These are phyloP conservation scores for Neelides sp. DNA, from an alignment of 1,140 invertebrate genomes.

Conservation along the genomic window DNA sequence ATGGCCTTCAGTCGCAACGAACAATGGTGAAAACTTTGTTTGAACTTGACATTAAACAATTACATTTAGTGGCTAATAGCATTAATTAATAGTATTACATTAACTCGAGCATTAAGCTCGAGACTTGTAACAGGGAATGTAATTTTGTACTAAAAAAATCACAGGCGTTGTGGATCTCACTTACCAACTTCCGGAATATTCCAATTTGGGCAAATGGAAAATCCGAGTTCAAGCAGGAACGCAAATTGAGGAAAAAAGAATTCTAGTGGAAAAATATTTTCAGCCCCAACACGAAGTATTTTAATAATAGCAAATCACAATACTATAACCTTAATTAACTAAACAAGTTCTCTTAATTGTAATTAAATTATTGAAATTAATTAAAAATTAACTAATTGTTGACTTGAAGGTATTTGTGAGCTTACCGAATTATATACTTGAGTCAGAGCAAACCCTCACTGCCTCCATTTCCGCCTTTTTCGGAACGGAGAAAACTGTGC, in stretches of 20 bases:
- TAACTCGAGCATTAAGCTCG: too few relatives aligned
- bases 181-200: conserved; percentile 36
- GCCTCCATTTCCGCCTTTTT: conserved; percentile 34
- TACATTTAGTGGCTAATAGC: conserved; percentile 1
- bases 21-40: conserved; percentile 35
- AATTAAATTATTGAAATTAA: neutral
- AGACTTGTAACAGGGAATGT: too few relatives aligned
- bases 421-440: conserved; percentile 35
- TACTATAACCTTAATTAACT: neutral
- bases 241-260: conserved; percentile 39
- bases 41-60: neutral
- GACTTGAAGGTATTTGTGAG: conserved; percentile 26
- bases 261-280: conserved; percentile 41
- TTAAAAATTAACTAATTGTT: neutral
- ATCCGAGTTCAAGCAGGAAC: conserved; percentile 38
- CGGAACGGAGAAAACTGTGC: conserved; percentile 34
- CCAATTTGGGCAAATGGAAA: conserved; percentile 40
- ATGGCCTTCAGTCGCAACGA: conserved; percentile 40
- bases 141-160: neutral
- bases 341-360: neutral
- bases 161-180: conserved; percentile 36
- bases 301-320: neutral
- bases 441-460: conserved; percentile 34
- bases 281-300: conserved; percentile 40
- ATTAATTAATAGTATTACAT: neutral